Evolutionary conservation across 1,140 invertebrate species (phyloP), one percentile per base, ranked within the genome.

Genomic region (Macrosteles quadrilineatus): DNA sequence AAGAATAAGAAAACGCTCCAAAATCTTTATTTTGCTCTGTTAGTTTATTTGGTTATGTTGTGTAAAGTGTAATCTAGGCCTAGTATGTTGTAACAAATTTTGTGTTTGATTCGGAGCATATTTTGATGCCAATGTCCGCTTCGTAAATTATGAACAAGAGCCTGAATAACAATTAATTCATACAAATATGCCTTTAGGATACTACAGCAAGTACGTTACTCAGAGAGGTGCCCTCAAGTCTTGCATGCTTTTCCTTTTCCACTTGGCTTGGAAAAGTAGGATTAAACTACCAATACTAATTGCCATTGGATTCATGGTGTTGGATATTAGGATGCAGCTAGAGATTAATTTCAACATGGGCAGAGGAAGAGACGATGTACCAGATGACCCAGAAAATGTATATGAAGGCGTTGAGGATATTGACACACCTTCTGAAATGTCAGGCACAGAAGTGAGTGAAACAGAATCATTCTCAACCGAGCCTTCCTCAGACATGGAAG

Each of bases 211-310:
- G 25, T 25, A 57, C 25, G 14, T 40, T n/a, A 19, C 27, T 21
- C 25, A 53, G 2, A 12, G 66, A 27, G 66, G 66, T 1, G 43
- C 66, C 12, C 21, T 72, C 12, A 73, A 72, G 43, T 67, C 67
- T 47, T 67, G 70, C 1, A 50, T 74, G 2, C 30, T 85, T 21
- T 87, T 87, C 59, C 82, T 88, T 76, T 77, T 88, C 19, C 79
- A 82, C 30, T 79, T 87, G 25, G 86, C 85, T 3, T 88, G 86
- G 86, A 80, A 83, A 63, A 84, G 83, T 6, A 80, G 84, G 23
- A 78, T 86, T 53, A 80, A 84, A 57, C 70, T 88, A n/a, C 86
- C 87, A 1, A 77, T 85, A 29, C 76, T 88, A 0, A 80, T 87
- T 12, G 77, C 85, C 4, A 80, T 86, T 30, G 80, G 80, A 1